phyloP scores from a whole-genome alignment of 2,113 vertebrate genomes.

The Tetrao urogallus region DNA sequence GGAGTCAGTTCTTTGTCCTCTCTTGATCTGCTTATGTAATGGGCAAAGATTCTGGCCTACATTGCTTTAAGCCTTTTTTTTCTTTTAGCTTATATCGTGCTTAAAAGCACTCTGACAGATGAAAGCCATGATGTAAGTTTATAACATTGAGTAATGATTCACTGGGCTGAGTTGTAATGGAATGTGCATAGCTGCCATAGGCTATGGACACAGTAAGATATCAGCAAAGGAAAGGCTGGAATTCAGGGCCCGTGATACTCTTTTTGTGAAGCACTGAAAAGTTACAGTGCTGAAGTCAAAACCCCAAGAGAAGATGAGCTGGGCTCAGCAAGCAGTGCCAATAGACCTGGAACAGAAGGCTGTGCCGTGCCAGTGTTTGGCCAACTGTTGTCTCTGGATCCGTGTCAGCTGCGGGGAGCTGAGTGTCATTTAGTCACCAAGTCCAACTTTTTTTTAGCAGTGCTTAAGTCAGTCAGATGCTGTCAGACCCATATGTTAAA shows the following conservation, averaged over 20 bases:
- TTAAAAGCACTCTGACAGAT: conserved; percentile 21
- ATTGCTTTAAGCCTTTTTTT: not conserved
- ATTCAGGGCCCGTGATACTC: not conserved
- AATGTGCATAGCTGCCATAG: not conserved
- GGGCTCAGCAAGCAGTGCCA: not conserved
- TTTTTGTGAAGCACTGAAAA: not conserved
- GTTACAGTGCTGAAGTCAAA: fast-evolving
- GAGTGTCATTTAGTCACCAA: not conserved
- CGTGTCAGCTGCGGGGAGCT: not conserved
- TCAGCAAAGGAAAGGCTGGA: not conserved
- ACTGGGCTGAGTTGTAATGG: not conserved
- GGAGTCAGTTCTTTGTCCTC: not conserved
- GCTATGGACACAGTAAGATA: not conserved
- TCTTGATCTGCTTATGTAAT: conserved; percentile 26
- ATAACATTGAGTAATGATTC: not conserved
- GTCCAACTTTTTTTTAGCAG: not conserved
- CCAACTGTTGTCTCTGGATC: not conserved
- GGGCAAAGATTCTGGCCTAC: not conserved
- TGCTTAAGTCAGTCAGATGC: not conserved
- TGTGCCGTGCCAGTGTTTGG: not conserved
- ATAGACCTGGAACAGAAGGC: not conserved
- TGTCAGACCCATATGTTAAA: not conserved
- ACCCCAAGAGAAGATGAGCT: not conserved
- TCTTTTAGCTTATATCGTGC: not conserved
- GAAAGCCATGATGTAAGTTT: not conserved